Base-by-base conservation (phyloP, 2,113 vertebrate species). In the Notechis scutatus region DNA sequence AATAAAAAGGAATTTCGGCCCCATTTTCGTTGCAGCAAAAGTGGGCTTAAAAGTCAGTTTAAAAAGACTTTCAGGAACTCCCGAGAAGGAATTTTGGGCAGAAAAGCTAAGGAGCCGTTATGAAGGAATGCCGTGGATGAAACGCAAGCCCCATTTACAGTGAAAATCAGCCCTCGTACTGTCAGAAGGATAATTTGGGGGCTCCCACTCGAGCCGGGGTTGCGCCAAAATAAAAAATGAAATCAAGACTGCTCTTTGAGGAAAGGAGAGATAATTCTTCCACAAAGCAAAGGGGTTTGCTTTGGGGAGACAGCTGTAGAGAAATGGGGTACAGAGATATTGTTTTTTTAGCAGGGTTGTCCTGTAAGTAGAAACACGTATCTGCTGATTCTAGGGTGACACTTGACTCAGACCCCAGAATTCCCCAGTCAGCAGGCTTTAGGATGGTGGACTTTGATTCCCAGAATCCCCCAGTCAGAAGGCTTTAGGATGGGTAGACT, bases 391-490 rank as follows among this genome's bases (percentile, higher is more conserved):
- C 59, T 26, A 26, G 24, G 23, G 26, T 24, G 21, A 24, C 20
- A 21, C 56, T 57, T 57, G 56, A 57, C 56, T 69, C 29, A 64
- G 1, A 12, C n/a, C 29, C 61, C 29, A 69, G 29, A 69, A 69
- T 61, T 0, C 57, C 21, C 56, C 56, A 57, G 2, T 12, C 18
- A 26, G 1, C 0, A 61, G 1, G 55, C 5, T 6, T 21, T 56
- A 20, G 5, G 5, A 56, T 56, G 5, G 20, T 21, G 5, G 55
- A 56, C 5, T 56, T 56, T 1, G 1, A 20, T 4, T 57, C 20
- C 56, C 56, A 57, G 56, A 57, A 57, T 57, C 20, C 56, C 20
- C 20, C 20, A 21, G 5, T 21, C 56, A 57, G 56, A 5, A 21
- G 5, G 1, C 5, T 57, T 57, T 57, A 20, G 5, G 20, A 21